These are phyloP conservation scores for Pelochelys cantorii DNA, from an alignment of 2,797 vertebrate species.

Conservation along the genomic window DNA sequence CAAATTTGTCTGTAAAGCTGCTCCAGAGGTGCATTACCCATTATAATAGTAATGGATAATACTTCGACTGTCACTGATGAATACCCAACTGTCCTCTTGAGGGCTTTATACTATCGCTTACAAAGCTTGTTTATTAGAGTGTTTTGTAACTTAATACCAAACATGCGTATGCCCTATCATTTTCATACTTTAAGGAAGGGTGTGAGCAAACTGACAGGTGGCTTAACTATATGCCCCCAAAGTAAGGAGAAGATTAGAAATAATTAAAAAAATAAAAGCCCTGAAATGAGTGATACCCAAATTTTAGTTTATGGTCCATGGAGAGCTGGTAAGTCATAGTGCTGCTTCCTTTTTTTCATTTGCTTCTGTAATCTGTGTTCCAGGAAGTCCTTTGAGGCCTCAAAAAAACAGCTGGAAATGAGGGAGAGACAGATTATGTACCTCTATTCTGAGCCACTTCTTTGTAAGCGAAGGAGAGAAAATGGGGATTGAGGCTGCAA, in stretches of 20 bases:
- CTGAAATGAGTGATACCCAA: background rate
- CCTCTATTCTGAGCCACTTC: background rate
- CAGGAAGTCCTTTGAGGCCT: background rate
- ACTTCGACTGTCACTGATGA: background rate
- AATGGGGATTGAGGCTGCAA: background rate
- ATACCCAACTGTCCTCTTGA: background rate
- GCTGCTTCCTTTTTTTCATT: conserved; percentile 43
- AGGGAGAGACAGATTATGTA: background rate
- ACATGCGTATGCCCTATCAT: accelerated
- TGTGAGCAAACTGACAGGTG: background rate
- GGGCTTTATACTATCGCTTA: background rate
- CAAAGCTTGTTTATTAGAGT: background rate
- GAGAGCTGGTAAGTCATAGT: conserved; percentile 61
- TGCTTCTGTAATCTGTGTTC: conserved; percentile 62
- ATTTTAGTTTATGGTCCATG: conserved; percentile 52
- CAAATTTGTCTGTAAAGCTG: background rate
- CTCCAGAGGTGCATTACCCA: background rate
- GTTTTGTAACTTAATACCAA: conserved; percentile 20
- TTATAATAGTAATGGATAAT: background rate
- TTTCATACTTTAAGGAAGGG: background rate
- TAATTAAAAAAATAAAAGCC: conserved; percentile 13
- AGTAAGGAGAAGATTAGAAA: conserved; percentile 28
- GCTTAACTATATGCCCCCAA: background rate
- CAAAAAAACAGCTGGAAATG: conserved; percentile 49
- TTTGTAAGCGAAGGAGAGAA: background rate